phyloP scores from a whole-genome alignment of 2,797 vertebrate genomes.

The Eremophila alpestris region DNA sequence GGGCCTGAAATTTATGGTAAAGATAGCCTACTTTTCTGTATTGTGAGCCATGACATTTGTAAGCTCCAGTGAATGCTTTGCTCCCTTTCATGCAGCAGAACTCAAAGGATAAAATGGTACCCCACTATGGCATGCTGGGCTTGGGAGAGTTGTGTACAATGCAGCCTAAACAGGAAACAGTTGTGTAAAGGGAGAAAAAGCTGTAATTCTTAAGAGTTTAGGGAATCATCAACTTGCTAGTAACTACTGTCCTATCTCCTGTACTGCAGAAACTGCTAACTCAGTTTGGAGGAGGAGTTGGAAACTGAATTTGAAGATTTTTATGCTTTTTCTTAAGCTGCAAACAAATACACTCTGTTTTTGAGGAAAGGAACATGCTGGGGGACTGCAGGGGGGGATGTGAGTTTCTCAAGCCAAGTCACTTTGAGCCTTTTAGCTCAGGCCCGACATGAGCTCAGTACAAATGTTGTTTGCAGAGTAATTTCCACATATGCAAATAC shows the following conservation, averaged over 20 bases:
- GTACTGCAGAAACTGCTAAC: neutral
- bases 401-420: neutral
- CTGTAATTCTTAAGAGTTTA: neutral
- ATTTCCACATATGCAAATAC: neutral
- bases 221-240: neutral
- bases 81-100: neutral
- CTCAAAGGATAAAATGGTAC: neutral
- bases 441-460: neutral
- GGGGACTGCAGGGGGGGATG: accelerated
- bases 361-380: neutral
- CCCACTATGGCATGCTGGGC: neutral
- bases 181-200: neutral
- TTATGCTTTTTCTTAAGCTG: neutral
- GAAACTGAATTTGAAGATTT: neutral
- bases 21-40: neutral
- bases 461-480: neutral
- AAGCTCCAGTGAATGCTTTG: neutral
- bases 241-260: neutral
- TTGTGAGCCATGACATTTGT: neutral
- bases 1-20: neutral
- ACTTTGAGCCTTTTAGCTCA: neutral
- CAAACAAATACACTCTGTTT: neutral
- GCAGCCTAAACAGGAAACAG: neutral
- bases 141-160: neutral
- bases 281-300: neutral